A percentile compares a stretch with the other conserved stretches of the same genome.
Conservation (phyloP, 1,140 invertebrate species). For the Tenebrio molitor region DNA sequence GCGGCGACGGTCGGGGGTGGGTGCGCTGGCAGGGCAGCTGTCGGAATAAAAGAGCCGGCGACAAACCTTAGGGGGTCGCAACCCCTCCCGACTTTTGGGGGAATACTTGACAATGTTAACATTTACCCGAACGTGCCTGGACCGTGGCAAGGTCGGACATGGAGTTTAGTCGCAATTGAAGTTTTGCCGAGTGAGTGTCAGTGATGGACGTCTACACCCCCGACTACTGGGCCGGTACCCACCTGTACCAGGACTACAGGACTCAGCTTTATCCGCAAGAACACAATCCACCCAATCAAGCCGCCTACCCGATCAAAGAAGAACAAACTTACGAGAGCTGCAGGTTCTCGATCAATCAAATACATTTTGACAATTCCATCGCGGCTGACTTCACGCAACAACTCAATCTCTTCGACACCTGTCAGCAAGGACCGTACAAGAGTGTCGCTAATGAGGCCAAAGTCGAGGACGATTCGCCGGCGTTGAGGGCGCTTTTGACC, state of each 20-base stretch:
- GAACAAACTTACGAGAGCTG: conserved; percentile 45
- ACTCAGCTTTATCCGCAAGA: no score
- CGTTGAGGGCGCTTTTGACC: conserved; percentile 68
- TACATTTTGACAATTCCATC: conserved; percentile 46
- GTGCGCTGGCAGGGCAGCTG: conserved; percentile 65
- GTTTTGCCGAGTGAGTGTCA: conserved; percentile 17
- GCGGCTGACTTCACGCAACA: conserved; percentile 44
- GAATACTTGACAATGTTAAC: conserved; percentile 65
- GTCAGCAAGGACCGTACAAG: conserved; percentile 49
- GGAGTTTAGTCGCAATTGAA: conserved; percentile 55
- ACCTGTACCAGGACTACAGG: conserved; percentile 43
- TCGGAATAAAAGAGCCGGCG: conserved; percentile 64
- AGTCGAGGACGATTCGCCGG: conserved; percentile 63
- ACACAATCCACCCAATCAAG: no score
- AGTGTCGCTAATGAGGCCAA: conserved; percentile 48
- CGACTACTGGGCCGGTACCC: conserved; percentile 41
- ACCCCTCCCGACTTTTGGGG: conserved; percentile 60
- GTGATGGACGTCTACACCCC: conserved; percentile 11
- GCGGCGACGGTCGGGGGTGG: conserved; percentile 63
- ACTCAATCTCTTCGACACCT: conserved; percentile 50
- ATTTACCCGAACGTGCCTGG: conserved; percentile 63
- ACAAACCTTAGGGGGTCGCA: conserved; percentile 64
- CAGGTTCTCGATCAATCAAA: conserved; percentile 45
- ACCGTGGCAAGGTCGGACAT: conserved; percentile 55
- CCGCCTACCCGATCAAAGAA: conserved; percentile 36